These are phyloP conservation scores for Paratrypauchen microcephalus DNA, from an alignment of 2,797 vertebrate genomes.

Conservation along the genomic window DNA sequence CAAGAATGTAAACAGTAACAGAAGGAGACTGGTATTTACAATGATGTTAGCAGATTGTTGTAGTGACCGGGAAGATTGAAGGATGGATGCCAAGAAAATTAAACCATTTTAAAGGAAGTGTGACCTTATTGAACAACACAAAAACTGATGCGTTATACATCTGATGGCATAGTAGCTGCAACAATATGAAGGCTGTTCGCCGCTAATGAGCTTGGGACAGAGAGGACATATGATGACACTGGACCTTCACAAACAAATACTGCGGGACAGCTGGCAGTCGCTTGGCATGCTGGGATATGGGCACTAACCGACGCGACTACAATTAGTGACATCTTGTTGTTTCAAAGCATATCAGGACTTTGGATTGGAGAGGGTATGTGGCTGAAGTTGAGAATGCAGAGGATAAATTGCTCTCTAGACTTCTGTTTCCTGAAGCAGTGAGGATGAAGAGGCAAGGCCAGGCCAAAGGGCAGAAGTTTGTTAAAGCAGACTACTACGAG, in stretches of 20 bases:
- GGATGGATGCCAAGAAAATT: slow-evolving; percentile 19
- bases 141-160: slow-evolving; percentile 20
- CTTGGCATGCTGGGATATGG: slow-evolving; percentile 51
- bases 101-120: slow-evolving; percentile 12
- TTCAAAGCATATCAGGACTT: slow-evolving; percentile 42
- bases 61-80: slow-evolving; percentile 31
- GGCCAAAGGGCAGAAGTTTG: slow-evolving; percentile 96
- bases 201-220: slow-evolving; percentile 37
- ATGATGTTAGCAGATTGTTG: slow-evolving; percentile 22
- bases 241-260: slow-evolving; percentile 29
- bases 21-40: slow-evolving; percentile 17
- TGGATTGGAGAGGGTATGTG: slow-evolving; percentile 9
- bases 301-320: slow-evolving; percentile 13
- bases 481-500: slow-evolving; percentile 96
- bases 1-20: slow-evolving; percentile 30
- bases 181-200: slow-evolving; percentile 39
- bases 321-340: slow-evolving; percentile 17
- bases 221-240: slow-evolving; percentile 38
- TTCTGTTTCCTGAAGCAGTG: slow-evolving; percentile 45
- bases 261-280: slow-evolving; percentile 34
- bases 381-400: slow-evolving; percentile 39
- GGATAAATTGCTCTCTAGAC: slow-evolving; percentile 28
- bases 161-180: slow-evolving; percentile 30
- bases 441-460: slow-evolving; percentile 84
- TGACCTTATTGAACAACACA: slow-evolving; percentile 9